These are phyloP conservation scores for Diabrotica balteata DNA, from an alignment of 2,888 invertebrate genomes.

Conservation along the genomic window DNA sequence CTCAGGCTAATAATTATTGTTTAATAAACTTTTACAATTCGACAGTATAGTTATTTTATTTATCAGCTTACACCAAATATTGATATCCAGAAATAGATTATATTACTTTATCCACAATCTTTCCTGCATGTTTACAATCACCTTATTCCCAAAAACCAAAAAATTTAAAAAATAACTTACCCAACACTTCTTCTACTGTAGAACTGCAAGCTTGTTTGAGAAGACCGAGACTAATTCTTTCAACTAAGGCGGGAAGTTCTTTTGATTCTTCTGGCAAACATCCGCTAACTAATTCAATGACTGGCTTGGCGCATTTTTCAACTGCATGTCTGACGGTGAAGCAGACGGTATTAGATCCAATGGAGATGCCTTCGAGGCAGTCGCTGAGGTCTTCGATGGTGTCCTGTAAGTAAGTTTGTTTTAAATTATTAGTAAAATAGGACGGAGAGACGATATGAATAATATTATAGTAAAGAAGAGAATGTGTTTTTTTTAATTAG, in stretches of 20 bases:
- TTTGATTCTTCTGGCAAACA: conserved; percentile 36
- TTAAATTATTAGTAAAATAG: too few relatives aligned
- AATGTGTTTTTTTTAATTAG: too few relatives aligned
- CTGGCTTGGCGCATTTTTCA: conserved; percentile 32
- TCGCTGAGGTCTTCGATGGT: conserved; percentile 14
- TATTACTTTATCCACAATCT: too few relatives aligned
- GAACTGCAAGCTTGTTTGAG: conserved; percentile 32
- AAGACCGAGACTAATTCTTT: conserved; percentile 22
- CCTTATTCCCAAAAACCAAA: too few relatives aligned
- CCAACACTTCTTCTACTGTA: conserved; percentile 37
- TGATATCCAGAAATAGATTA: too few relatives aligned
- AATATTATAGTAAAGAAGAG: too few relatives aligned
- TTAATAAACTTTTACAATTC: too few relatives aligned
- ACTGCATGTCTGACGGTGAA: conserved; percentile 30
- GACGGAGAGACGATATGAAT: too few relatives aligned
- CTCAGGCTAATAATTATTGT: too few relatives aligned
- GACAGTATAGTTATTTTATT: too few relatives aligned
- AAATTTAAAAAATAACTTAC: conserved; percentile 19
- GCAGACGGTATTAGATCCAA: conserved; percentile 35
- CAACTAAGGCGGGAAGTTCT: conserved; percentile 23
- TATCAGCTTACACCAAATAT: too few relatives aligned
- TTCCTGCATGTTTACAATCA: too few relatives aligned
- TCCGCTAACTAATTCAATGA: conserved; percentile 17
- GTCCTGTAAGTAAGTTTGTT: conserved; percentile 10
- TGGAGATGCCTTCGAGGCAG: conserved; percentile 28